phyloP scores from a whole-genome alignment of 1,140 invertebrate genomes.

The Dinoponera quadriceps region DNA sequence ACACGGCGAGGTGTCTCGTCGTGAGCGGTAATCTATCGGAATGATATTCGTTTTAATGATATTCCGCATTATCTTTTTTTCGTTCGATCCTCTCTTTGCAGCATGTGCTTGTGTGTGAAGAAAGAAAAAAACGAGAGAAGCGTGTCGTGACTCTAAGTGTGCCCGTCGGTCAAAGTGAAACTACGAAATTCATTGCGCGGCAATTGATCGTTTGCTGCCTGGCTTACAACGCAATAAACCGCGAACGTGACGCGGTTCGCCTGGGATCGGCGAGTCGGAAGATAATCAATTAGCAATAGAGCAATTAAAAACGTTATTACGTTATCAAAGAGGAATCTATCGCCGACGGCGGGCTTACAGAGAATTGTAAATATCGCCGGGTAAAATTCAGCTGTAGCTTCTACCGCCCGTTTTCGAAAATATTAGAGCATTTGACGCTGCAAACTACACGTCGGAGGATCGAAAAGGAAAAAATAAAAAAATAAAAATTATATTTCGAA shows the following conservation, averaged over 20 bases:
- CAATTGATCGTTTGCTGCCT: constrained; percentile 39
- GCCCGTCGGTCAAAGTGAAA: not conserved
- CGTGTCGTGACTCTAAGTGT: not conserved
- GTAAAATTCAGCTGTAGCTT: constrained; percentile 5
- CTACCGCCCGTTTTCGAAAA: not conserved
- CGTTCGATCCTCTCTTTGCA: not conserved
- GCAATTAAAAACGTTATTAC: constrained; percentile 75
- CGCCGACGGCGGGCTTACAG: constrained; percentile 14
- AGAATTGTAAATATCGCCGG: constrained; percentile 2
- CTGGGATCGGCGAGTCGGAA: constrained; percentile 46
- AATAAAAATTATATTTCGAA: not conserved
- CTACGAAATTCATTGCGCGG: constrained; percentile 3
- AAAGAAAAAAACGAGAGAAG: not conserved
- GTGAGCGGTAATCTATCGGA: not conserved
- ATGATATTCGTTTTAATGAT: not conserved
- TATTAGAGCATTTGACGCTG: not conserved
- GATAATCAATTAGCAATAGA: constrained; percentile 77
- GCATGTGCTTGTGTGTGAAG: not conserved
- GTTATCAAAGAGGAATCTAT: constrained; percentile 43
- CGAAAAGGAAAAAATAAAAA: not conserved
- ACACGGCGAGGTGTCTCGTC: constrained; percentile 8
- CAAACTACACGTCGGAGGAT: not conserved
- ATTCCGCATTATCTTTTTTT: not conserved
- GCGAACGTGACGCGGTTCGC: constrained; percentile 34
- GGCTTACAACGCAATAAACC: constrained; percentile 40